Percentiles rank a stretch among this genome's conserved stretches.
Evolutionary conservation across 2,888 invertebrate genomes (phyloP).

Genomic region (Drosophila stalkeri): DNA sequence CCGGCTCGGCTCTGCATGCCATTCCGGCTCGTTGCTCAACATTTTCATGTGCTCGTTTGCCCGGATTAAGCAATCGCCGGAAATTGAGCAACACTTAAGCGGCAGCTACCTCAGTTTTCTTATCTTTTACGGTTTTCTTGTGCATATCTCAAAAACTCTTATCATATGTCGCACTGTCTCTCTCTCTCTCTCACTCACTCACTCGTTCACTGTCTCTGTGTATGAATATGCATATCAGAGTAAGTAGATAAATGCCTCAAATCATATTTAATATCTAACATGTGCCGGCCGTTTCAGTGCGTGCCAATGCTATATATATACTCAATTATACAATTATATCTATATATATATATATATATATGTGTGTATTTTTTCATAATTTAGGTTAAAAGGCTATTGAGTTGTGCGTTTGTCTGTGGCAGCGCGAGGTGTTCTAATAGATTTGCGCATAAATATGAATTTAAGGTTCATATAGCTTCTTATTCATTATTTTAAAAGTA

Average conservation of each 20-base stretch:
- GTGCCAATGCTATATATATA: conserved; percentile 2
- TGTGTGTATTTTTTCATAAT: neutral
- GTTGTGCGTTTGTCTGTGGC: neutral
- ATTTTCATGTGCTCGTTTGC: conserved; percentile 11
- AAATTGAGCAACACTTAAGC: conserved; percentile 64
- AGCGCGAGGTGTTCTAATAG: neutral
- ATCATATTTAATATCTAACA: conserved; percentile 25
- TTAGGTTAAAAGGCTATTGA: conserved; percentile 3
- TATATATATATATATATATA: neutral
- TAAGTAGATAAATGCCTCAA: conserved; percentile 34
- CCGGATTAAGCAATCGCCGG: conserved; percentile 52
- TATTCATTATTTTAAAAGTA: neutral
- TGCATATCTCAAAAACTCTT: conserved; percentile 50
- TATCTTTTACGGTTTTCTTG: conserved; percentile 19
- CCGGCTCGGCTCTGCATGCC: conserved; percentile 24
- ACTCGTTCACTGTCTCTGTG: neutral
- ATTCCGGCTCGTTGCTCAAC: conserved; percentile 63
- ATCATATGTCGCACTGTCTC: conserved; percentile 41
- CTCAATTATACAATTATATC: conserved; percentile 3
- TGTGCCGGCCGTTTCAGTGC: conserved; percentile 15
- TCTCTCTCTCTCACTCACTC: neutral
- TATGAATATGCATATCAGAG: conserved; percentile 40
- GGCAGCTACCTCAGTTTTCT: conserved; percentile 20
- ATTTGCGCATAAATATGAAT: neutral
- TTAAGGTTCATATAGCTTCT: too few relatives aligned